Base-by-base conservation (phyloP, 2,888 invertebrate genomes). In the Pasiphila rectangulata region DNA sequence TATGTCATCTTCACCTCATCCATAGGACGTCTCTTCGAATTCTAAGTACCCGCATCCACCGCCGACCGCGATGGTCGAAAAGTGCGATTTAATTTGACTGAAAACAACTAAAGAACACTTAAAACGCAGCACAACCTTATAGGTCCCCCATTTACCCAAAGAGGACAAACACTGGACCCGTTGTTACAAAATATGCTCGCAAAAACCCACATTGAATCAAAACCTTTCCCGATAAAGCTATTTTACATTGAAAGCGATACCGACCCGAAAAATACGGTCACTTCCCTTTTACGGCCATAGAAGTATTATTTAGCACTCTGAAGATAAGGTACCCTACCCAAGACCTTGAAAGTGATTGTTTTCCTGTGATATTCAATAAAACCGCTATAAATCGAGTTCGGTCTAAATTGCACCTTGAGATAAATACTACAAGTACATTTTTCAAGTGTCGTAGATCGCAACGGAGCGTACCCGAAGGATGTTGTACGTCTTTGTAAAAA, bases 401-500 rank as follows among this genome's bases (percentile, higher is more conserved):
- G 54, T 54, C 51, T 59, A 61, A 63, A 64, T 65, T 58, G 60
- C 54, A 51, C 57, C 60, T 50, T 55, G 57, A 64, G 61, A 69
- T 68, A 64, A 55, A 67, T 17, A 30, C 46, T 54, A 55, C 57
- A 51, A 46, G 51, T 57, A 51, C 53, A 62, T 65, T 61, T 65
- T 59, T 69, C 61, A 66, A 63, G 63, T 57, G 57, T 57, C 51
- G 55, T 46, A 36, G 46, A 45, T 52, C 36, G 34, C n/a, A 42
- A 42, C 49, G 30, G 52, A 51, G 52, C 54, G 50, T 47, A 54
- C 45, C 35, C 47, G 40, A 51, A 57, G 57, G 59, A 61, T 58
- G 61, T 56, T 68, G 73, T 67, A 73, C 63, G 71, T 75, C 69
- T 71, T 67, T 68, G 72, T 75, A 74, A 72, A 73, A 69, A 63